phyloP scores from a whole-genome alignment of 2,113 vertebrate species.

The Ageneiosus marmoratus region DNA sequence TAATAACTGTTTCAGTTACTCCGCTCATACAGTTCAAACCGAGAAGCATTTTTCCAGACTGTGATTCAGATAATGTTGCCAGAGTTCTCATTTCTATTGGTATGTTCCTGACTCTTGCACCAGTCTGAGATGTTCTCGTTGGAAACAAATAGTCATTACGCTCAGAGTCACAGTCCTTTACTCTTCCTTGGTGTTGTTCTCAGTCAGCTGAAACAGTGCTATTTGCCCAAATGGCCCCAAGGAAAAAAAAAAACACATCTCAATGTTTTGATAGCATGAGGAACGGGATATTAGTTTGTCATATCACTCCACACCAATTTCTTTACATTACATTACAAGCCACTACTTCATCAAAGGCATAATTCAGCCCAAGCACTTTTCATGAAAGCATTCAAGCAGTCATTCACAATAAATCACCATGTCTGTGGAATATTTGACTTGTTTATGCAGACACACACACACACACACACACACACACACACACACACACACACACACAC shows the following conservation, averaged over 20 bases:
- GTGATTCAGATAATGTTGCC: not conserved
- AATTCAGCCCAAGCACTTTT: not conserved
- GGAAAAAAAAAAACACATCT: not conserved
- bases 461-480: slow-evolving; percentile 10
- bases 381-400: not conserved
- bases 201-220: slow-evolving; percentile 20
- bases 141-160: not conserved
- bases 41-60: not conserved
- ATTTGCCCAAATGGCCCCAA: slow-evolving; percentile 21
- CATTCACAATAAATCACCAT: not conserved
- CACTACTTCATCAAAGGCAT: not conserved
- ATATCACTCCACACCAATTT: not conserved
- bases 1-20: slow-evolving; percentile 8
- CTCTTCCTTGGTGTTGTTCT: slow-evolving; percentile 8
- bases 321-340: not conserved
- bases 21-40: not conserved
- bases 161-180: not conserved
- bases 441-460: not conserved
- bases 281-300: not conserved
- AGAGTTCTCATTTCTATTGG: slow-evolving; percentile 28
- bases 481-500: slow-evolving; percentile 4
- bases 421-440: not conserved
- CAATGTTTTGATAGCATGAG: not conserved
- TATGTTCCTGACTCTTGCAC: slow-evolving; percentile 4
- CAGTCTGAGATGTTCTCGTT: slow-evolving; percentile 3